Percentiles rank a stretch among this genome's conserved stretches.
These are phyloP conservation scores for Diglossa cyanea DNA, from an alignment of 2,797 vertebrate genomes.

Conservation along the genomic window DNA sequence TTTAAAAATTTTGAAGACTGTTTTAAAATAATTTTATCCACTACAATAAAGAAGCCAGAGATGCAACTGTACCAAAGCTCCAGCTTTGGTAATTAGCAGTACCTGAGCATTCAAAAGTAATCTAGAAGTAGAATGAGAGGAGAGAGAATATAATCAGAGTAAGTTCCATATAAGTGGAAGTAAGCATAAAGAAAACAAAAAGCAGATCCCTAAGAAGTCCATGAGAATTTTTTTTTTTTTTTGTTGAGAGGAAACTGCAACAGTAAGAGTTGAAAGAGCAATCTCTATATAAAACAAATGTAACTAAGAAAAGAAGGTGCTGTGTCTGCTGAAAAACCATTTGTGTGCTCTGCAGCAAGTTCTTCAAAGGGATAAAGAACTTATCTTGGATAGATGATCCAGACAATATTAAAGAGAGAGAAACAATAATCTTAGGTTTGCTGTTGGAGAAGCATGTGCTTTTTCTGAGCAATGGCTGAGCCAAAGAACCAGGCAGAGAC, in stretches of 20 bases:
- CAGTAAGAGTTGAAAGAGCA: background rate
- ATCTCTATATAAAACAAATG: background rate
- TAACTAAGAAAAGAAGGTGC: background rate
- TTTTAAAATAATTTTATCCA: background rate
- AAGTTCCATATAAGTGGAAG: background rate
- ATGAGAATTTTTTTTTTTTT: background rate
- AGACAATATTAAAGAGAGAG: background rate
- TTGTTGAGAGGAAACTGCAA: background rate
- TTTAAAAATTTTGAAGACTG: background rate
- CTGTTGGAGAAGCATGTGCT: background rate
- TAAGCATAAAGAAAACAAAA: background rate
- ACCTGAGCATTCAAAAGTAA: background rate
- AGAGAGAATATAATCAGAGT: background rate
- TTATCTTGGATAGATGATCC: background rate
- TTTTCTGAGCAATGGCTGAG: background rate
- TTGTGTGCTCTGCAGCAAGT: background rate
- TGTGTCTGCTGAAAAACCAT: background rate
- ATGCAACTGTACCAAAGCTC: background rate
- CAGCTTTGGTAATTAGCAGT: background rate
- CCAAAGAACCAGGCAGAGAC: background rate
- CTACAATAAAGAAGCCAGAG: background rate
- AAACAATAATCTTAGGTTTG: background rate
- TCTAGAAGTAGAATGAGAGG: background rate
- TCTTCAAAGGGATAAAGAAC: background rate
- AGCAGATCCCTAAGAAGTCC: background rate